phyloP scores from a whole-genome alignment of 1,140 invertebrate species.

The Aphis craccivora region DNA sequence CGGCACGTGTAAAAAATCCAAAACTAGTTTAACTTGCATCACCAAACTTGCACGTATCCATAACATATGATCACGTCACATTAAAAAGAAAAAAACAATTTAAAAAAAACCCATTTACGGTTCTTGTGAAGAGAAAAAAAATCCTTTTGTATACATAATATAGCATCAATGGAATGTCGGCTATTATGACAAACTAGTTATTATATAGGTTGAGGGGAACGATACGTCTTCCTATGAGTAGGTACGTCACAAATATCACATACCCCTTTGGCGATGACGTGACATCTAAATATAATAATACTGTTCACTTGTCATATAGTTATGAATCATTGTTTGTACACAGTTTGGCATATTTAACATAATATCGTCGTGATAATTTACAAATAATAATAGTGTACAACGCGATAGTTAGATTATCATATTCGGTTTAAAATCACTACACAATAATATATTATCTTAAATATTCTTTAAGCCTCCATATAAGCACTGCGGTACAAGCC shows the following conservation, averaged over 20 bases:
- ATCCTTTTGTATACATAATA: constrained; percentile 10
- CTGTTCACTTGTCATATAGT: not conserved
- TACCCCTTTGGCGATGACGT: constrained; percentile 30
- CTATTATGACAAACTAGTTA: constrained; percentile 48
- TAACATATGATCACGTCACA: constrained; percentile 35
- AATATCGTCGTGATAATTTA: not conserved
- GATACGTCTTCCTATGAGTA: constrained; percentile 22
- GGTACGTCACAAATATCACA: constrained; percentile 33
- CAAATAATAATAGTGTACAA: not conserved
- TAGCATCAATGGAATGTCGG: not conserved
- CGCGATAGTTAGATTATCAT: not conserved
- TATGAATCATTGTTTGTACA: constrained; percentile 24
- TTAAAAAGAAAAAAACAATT: not conserved
- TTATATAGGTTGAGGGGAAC: constrained; percentile 37
- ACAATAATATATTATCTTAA: not conserved
- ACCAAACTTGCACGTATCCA: constrained; percentile 7
- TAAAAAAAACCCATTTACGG: constrained; percentile 32
- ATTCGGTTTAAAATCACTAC: not conserved
- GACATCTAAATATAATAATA: constrained; percentile 43
- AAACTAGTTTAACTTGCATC: constrained; percentile 49
- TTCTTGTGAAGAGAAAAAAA: not conserved
- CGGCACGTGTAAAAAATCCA: constrained; percentile 7
- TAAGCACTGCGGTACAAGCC: not conserved
- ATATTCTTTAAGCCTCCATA: not conserved
- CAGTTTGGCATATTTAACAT: constrained; percentile 9